Conservation (phyloP, 2,888 invertebrate species). For the Nomada flava region DNA sequence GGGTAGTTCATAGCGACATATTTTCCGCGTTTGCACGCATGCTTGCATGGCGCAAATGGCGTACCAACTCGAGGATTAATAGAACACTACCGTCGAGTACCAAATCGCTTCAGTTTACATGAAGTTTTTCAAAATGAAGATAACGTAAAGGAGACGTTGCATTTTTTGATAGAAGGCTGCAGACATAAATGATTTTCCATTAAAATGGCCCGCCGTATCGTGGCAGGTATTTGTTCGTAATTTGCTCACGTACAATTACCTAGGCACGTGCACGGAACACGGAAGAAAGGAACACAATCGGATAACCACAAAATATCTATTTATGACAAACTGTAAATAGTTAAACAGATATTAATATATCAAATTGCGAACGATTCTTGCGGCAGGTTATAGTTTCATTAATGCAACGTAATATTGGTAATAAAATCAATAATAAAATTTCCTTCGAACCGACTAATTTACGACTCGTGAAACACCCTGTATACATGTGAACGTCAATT, state of each 20-base stretch:
- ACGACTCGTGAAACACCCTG: constrained; percentile 32
- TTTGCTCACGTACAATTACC: neutral
- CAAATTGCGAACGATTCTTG: constrained; percentile 1
- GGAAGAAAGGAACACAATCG: neutral
- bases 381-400: neutral
- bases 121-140: too few species aligned
- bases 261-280: neutral
- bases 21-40: neutral
- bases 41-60: neutral
- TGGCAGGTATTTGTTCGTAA: too few species aligned
- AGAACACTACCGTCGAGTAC: neutral
- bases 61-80: constrained; percentile 18
- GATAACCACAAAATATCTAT: constrained; percentile 24
- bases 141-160: too few species aligned
- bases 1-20: neutral
- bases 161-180: too few species aligned
- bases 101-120: neutral
- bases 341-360: constrained; percentile 1
- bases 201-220: neutral
- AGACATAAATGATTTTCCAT: neutral
- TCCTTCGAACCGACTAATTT: constrained; percentile 8
- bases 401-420: neutral
- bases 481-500: constrained; percentile 15
- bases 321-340: constrained; percentile 17
- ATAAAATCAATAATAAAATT: neutral